Percentiles rank a stretch among this genome's conserved stretches.
These are phyloP conservation scores for Drosophila stalkeri DNA, from an alignment of 2,888 invertebrate genomes.

Conservation along the genomic window DNA sequence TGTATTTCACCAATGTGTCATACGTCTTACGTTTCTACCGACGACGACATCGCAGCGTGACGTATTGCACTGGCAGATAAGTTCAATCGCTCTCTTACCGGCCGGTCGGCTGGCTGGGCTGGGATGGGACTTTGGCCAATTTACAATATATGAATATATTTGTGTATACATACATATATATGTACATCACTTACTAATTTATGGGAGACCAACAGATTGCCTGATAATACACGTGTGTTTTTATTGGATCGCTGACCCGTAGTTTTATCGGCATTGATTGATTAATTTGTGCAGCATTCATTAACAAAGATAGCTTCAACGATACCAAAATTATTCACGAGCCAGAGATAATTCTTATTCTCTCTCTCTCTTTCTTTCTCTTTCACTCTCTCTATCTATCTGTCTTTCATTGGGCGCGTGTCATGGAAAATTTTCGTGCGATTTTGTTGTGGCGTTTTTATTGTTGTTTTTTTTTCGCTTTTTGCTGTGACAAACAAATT, in stretches of 20 bases:
- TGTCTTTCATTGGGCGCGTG: constrained; percentile 34
- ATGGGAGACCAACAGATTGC: constrained; percentile 27
- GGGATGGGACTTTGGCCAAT: constrained; percentile 64
- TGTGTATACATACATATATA: not conserved
- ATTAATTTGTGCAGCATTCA: constrained; percentile 53
- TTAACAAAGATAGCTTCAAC: constrained; percentile 37
- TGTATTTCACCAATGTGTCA: constrained; percentile 71
- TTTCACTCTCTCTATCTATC: not conserved
- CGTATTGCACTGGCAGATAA: constrained; percentile 68
- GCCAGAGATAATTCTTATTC: constrained; percentile 16
- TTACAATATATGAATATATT: constrained; percentile 9
- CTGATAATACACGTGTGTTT: constrained; percentile 55
- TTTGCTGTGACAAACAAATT: constrained; percentile 30
- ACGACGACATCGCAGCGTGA: constrained; percentile 41
- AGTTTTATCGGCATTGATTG: constrained; percentile 66
- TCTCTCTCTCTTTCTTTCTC: not conserved
- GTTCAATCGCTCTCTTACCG: constrained; percentile 55
- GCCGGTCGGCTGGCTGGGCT: constrained; percentile 37
- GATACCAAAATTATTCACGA: constrained; percentile 17
- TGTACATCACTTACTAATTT: constrained; percentile 21
- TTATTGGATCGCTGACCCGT: constrained; percentile 60
- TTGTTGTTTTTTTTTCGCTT: not conserved
- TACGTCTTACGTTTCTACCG: constrained; percentile 46
- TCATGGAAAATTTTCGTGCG: constrained; percentile 55
- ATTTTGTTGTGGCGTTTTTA: constrained; percentile 26